These are phyloP conservation scores for Chanos chanos DNA, from an alignment of 2,797 vertebrate species.

Conservation along the genomic window DNA sequence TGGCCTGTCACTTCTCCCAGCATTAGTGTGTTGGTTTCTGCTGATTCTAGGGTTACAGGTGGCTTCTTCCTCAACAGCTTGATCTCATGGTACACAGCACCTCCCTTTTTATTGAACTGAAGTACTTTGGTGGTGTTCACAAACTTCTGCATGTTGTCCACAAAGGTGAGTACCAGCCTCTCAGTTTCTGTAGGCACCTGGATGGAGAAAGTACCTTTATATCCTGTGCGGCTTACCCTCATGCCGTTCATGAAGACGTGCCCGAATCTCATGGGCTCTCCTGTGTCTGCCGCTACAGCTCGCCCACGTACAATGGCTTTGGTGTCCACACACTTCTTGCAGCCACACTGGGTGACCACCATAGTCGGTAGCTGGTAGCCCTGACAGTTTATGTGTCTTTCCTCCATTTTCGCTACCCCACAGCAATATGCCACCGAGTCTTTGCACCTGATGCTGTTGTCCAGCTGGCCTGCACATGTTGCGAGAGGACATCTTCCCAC, in stretches of 20 bases:
- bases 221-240: slow-evolving; percentile 90
- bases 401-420: slow-evolving; percentile 82
- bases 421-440: slow-evolving; percentile 87
- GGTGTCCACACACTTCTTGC: slow-evolving; percentile 86
- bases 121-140: slow-evolving; percentile 97
- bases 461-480: slow-evolving; percentile 79
- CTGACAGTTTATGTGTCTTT: slow-evolving; percentile 79
- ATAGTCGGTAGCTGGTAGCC: slow-evolving; percentile 88
- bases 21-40: slow-evolving; percentile 79
- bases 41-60: slow-evolving; percentile 80
- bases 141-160: slow-evolving; percentile 93
- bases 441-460: slow-evolving; percentile 86
- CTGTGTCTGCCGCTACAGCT: slow-evolving; percentile 85
- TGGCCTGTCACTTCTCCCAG: slow-evolving; percentile 82
- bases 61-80: slow-evolving; percentile 86
- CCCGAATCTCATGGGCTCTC: slow-evolving; percentile 94
- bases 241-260: slow-evolving; percentile 87
- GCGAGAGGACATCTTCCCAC: slow-evolving; percentile 84
- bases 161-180: slow-evolving; percentile 92
- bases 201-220: slow-evolving; percentile 94
- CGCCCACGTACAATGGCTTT: slow-evolving; percentile 83
- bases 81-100: slow-evolving; percentile 90
- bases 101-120: slow-evolving; percentile 88
- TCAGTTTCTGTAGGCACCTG: slow-evolving; percentile 84
- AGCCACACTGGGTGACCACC: slow-evolving; percentile 82